These are phyloP conservation scores for Diarsia rubi DNA, from an alignment of 2,888 invertebrate species.

Conservation along the genomic window DNA sequence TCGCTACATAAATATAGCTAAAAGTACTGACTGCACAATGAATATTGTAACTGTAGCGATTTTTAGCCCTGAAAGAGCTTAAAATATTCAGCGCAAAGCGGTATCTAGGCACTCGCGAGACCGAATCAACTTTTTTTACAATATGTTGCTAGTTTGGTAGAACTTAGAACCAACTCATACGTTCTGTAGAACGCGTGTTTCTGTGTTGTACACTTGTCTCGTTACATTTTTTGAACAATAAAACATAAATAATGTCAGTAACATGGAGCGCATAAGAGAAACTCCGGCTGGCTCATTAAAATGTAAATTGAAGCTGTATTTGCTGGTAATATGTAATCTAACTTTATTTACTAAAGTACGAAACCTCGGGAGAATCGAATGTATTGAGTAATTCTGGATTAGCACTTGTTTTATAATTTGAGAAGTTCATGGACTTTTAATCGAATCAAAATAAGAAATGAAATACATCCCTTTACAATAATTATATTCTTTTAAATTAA, in stretches of 20 bases:
- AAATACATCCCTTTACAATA: background rate
- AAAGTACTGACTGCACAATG: conserved; percentile 49
- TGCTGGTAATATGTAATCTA: conserved; percentile 62
- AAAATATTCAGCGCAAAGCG: conserved; percentile 56
- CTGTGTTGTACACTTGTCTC: conserved; percentile 38
- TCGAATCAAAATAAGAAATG: background rate
- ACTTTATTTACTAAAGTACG: conserved; percentile 60
- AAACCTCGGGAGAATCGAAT: conserved; percentile 32
- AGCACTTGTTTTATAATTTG: conserved; percentile 16
- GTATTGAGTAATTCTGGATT: conserved; percentile 21
- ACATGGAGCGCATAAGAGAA: conserved; percentile 54
- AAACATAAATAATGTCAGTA: conserved; percentile 52
- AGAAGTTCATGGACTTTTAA: background rate
- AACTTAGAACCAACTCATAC: conserved; percentile 15
- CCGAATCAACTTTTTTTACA: conserved; percentile 53
- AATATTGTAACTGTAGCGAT: conserved; percentile 49
- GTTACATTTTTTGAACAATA: conserved; percentile 58
- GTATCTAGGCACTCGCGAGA: conserved; percentile 41
- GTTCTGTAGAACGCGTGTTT: conserved; percentile 51
- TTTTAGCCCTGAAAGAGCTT: conserved; percentile 55
- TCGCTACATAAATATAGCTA: conserved; percentile 16
- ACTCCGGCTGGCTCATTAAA: conserved; percentile 64
- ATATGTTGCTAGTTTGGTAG: conserved; percentile 19
- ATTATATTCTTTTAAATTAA: background rate
- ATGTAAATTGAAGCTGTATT: conserved; percentile 70